phyloP scores from a whole-genome alignment of 2,113 vertebrate species.

The Hippolais icterina region DNA sequence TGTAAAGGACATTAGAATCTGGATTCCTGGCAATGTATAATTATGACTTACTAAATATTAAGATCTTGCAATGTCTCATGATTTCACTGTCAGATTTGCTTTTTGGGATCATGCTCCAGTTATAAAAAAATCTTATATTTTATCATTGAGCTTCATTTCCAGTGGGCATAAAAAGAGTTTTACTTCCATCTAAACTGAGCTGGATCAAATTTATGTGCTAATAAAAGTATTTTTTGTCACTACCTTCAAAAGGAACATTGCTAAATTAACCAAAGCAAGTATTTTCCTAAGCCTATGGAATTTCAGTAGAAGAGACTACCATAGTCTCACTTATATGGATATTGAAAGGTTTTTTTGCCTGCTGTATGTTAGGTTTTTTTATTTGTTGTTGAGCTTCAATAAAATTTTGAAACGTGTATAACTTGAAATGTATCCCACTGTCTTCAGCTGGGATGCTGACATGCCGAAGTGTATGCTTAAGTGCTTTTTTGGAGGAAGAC shows the following conservation, averaged over 20 bases:
- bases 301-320: background rate
- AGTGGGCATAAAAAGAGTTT: background rate
- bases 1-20: background rate
- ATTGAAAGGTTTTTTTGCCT: background rate
- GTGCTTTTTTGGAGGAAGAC: constrained; percentile 18
- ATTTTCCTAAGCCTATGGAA: background rate
- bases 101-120: background rate
- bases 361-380: background rate
- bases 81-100: background rate
- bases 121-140: background rate
- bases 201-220: background rate
- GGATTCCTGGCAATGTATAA: background rate
- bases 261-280: background rate
- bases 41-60: background rate
- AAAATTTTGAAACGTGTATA: background rate
- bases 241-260: background rate
- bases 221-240: background rate
- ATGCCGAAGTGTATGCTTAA: background rate
- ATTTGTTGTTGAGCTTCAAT: background rate
- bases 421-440: background rate
- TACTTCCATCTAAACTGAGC: background rate
- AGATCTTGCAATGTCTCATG: background rate
- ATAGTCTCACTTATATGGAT: background rate
- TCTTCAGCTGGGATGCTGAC: background rate
- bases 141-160: background rate